phyloP scores from a whole-genome alignment of 2,888 invertebrate species.

The Epinotia ramella region DNA sequence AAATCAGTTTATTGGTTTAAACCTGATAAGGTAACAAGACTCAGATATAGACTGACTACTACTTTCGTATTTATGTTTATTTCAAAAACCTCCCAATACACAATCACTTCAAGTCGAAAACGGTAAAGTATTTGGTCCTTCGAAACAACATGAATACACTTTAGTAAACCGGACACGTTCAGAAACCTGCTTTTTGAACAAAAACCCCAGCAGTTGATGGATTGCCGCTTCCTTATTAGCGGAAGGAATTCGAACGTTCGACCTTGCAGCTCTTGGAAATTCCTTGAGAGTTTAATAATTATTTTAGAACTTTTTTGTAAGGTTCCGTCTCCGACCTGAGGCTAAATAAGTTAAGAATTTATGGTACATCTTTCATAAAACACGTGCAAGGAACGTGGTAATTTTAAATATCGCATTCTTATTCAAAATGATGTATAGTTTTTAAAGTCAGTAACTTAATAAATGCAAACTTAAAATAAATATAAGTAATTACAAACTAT shows the following conservation, averaged over 20 bases:
- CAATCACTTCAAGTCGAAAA: neutral
- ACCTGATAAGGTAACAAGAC: too few relatives aligned
- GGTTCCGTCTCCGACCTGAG: neutral
- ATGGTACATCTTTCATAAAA: neutral
- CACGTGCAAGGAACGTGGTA: too few relatives aligned
- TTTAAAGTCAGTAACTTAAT: too few relatives aligned
- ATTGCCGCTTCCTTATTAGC: conserved; percentile 61
- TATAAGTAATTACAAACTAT: too few relatives aligned
- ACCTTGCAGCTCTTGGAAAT: conserved; percentile 27
- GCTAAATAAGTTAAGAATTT: neutral
- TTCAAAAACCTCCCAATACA: neutral
- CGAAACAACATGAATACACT: neutral
- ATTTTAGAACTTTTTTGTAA: neutral
- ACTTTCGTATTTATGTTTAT: too few relatives aligned
- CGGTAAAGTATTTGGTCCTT: neutral
- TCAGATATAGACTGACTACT: too few relatives aligned
- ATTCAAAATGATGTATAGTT: too few relatives aligned
- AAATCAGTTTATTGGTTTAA: too few relatives aligned
- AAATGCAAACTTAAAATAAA: too few relatives aligned
- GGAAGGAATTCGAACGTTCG: conserved; percentile 24
- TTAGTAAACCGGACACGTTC: conserved; percentile 48
- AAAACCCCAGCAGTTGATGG: conserved; percentile 60
- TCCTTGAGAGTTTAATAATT: neutral
- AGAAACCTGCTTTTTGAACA: conserved; percentile 55
- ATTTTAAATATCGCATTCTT: neutral